Conservation (phyloP, 1,140 invertebrate genomes). For the Pseudomyrmex gracilis region DNA sequence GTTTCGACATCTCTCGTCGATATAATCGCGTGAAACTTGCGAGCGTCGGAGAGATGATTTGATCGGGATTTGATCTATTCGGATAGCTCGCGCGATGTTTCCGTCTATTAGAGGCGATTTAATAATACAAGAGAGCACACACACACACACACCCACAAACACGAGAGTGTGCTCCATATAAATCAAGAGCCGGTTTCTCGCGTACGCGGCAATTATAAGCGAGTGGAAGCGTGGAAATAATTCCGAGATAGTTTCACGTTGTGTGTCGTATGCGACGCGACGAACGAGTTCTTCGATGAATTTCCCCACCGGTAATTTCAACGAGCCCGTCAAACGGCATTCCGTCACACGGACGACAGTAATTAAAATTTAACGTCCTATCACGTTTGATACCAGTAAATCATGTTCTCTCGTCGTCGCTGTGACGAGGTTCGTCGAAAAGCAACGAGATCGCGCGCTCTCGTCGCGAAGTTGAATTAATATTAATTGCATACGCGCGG, state of each 20-base stretch:
- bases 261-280: neutral
- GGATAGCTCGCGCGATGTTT: slow-evolving; percentile 5
- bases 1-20: neutral
- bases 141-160: no score
- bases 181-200: slow-evolving; percentile 15
- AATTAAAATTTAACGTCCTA: slow-evolving; percentile 13
- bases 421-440: neutral
- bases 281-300: slow-evolving; percentile 13
- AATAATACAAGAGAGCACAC: neutral
- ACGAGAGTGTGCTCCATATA: neutral
- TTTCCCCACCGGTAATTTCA: neutral
- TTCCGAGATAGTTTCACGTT: slow-evolving; percentile 46
- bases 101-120: slow-evolving; percentile 14
- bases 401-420: neutral
- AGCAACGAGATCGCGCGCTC: neutral
- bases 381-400: slow-evolving; percentile 7
- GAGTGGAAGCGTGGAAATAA: slow-evolving; percentile 47
- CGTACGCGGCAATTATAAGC: neutral
- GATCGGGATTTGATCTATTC: slow-evolving; percentile 56
- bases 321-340: neutral
- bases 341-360: neutral
- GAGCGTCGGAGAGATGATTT: neutral
- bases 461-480: no score
- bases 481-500: no score
- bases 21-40: slow-evolving; percentile 46